Evolutionary conservation across 1,140 invertebrate species (phyloP), one percentile per base, ranked within the genome.

Genomic region (Listronotus bonariensis): DNA sequence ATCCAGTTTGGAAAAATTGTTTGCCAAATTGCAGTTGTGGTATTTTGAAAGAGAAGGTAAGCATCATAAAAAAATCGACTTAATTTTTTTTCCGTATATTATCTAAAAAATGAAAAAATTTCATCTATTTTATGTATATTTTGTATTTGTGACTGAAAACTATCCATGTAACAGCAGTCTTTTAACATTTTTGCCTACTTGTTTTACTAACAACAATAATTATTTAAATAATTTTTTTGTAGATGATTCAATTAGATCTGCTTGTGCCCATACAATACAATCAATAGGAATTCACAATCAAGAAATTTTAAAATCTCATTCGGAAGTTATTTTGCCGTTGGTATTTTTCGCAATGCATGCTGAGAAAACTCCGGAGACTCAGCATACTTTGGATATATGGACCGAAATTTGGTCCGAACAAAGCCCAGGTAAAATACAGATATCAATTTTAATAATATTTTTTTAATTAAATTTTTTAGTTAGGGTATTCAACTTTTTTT

Each of bases 311-410:
- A 92, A 90, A 74, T 86, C 89, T 66, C 89, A 93, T 75, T 86
- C 89, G n/a, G 84, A 87, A 18, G 80, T 88, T 34, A 82, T 93
- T 31, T 82, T 96, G 69, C 93, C 94, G 8, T 81, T 96, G 18
- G 87, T 90, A 9, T 96, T 96, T 76, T 87, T 95, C 68, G 94
- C 92, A 14, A 95, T 93, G 89, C 93, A 96, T 75, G 88, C 87
- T 15, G 86, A 89, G 72, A 88, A 89, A 76, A 83, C 82, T 1
- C 82, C 85, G 53, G 86, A 84, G 64, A 85, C 85, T 32, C 82
- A 87, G 69, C 79, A 82, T 34, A 85, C 86, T 10, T 83, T 90
- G 46, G 87, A 90, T 69, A 79, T 90, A 18, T 97, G 92, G 90
- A 88, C 90, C 65, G 93, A 96, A 75, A 81, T 97, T 3, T 97